Percentiles rank a stretch among this genome's conserved stretches.
phyloP scores from a whole-genome alignment of 2,797 vertebrate species.

The Ptychobarbus kaznakovi region DNA sequence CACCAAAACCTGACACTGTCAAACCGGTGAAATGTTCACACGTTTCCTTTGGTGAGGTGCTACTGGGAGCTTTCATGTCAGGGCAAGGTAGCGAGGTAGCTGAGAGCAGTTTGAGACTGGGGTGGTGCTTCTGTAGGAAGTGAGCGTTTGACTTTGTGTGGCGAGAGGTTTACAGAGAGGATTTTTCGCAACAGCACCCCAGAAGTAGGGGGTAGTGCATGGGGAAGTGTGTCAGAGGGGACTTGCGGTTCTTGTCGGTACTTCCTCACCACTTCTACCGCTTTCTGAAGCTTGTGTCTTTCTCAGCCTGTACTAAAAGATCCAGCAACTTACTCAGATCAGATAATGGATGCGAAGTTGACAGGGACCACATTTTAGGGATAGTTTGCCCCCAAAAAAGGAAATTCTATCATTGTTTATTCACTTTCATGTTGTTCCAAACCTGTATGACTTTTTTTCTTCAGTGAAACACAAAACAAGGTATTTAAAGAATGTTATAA shows the following conservation, averaged over 20 bases:
- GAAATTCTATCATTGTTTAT: not conserved
- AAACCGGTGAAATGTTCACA: not conserved
- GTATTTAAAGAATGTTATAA: not conserved
- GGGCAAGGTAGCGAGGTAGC: conserved; percentile 1
- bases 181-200: conserved; percentile 34
- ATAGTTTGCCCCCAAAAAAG: not conserved
- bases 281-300: conserved; percentile 9
- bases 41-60: conserved; percentile 10
- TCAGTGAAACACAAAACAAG: not conserved
- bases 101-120: not conserved
- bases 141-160: conserved; percentile 24
- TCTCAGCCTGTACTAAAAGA: not conserved
- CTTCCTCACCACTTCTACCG: conserved; percentile 68
- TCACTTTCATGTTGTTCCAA: not conserved
- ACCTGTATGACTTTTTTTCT: not conserved
- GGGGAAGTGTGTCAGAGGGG: conserved; percentile 57
- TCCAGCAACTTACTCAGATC: not conserved
- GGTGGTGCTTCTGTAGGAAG: conserved; percentile 51
- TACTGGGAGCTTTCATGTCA: not conserved
- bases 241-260: conserved; percentile 64
- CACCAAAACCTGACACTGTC: not conserved
- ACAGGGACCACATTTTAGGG: not conserved
- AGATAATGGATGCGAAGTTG: not conserved
- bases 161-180: conserved; percentile 22
- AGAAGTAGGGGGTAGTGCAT: conserved; percentile 33